Conservation (phyloP, 2,888 invertebrate species). For the Omphaloscelis lunosa region DNA sequence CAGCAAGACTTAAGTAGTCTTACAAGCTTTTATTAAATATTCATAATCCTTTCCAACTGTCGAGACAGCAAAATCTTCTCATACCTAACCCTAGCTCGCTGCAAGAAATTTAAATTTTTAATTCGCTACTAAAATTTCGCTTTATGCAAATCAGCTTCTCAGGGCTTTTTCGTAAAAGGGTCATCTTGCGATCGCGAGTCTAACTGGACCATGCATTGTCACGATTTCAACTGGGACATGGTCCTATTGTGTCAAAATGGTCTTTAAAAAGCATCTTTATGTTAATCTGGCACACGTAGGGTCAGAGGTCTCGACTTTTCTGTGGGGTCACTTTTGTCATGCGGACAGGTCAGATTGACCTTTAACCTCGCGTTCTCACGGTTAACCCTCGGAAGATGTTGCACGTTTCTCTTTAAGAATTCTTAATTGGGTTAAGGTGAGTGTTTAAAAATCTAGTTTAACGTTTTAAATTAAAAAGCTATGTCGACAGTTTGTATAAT, state of each 20-base stretch:
- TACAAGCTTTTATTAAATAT: conserved; percentile 51
- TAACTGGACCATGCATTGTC: conserved; percentile 61
- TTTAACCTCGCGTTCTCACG: conserved; percentile 85
- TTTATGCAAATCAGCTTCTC: conserved; percentile 80
- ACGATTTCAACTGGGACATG: conserved; percentile 51
- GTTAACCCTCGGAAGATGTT: conserved; percentile 69
- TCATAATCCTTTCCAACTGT: conserved; percentile 65
- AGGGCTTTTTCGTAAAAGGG: conserved; percentile 61
- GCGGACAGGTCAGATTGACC: conserved; percentile 82
- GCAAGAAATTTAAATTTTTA: conserved; percentile 69
- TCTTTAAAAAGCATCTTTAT: conserved; percentile 69
- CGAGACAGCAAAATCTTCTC: conserved; percentile 64
- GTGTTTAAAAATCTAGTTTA: conserved; percentile 63
- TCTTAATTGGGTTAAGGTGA: conserved; percentile 67
- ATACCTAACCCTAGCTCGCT: conserved; percentile 64
- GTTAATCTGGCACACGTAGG: conserved; percentile 80
- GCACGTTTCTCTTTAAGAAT: conserved; percentile 33
- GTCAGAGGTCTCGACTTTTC: conserved; percentile 87
- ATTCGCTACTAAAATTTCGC: conserved; percentile 76
- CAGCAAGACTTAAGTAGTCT: conserved; percentile 36
- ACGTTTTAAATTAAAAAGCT: conserved; percentile 36
- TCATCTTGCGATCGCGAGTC: conserved; percentile 49
- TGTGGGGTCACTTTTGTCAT: conserved; percentile 75
- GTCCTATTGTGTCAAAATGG: conserved; percentile 59
- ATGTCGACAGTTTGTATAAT: conserved; percentile 56